A percentile compares a stretch with the other conserved stretches of the same genome.
These are phyloP conservation scores for Tiphia femorata DNA, from an alignment of 2,888 invertebrate genomes.

Conservation along the genomic window DNA sequence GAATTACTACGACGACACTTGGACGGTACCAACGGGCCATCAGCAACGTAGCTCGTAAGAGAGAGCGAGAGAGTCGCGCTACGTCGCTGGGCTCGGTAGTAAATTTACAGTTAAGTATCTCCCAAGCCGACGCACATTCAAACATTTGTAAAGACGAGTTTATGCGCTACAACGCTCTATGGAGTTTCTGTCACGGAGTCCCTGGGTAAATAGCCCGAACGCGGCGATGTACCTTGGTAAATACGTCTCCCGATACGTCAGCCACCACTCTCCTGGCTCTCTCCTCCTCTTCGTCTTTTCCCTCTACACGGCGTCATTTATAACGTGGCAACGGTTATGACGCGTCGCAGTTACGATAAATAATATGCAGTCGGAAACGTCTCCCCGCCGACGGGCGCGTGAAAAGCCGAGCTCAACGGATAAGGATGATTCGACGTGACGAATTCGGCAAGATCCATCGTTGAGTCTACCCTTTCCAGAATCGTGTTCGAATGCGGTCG, in stretches of 20 bases:
- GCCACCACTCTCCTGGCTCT: too few species aligned
- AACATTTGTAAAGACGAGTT: conserved; percentile 45
- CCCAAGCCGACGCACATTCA: conserved; percentile 15
- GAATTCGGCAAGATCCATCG: too few species aligned
- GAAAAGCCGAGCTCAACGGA: conserved; percentile 10
- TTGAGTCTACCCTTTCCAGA: too few species aligned
- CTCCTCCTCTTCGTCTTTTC: conserved; percentile 42
- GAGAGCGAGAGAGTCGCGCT: too few species aligned
- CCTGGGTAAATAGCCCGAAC: conserved; percentile 45
- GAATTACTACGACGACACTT: too few species aligned
- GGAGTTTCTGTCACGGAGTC: conserved; percentile 29
- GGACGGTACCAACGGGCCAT: too few species aligned
- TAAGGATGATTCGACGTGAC: conserved; percentile 19
- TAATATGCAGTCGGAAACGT: conserved; percentile 39
- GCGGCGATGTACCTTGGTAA: conserved; percentile 48
- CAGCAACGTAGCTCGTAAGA: too few species aligned
- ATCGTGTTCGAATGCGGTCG: too few species aligned
- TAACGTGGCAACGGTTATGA: conserved; percentile 44
- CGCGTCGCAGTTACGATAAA: conserved; percentile 46
- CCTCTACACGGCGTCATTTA: conserved; percentile 45
- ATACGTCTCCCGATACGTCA: conserved; percentile 56
- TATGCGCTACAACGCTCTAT: conserved; percentile 6
- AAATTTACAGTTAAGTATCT: background rate
- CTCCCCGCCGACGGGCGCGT: conserved; percentile 7
- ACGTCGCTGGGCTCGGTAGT: too few species aligned